A percentile compares a stretch with the other conserved stretches of the same genome.
These are phyloP conservation scores for Piliocolobus tephrosceles DNA, from an alignment of 2,113 vertebrate species.

Conservation along the genomic window DNA sequence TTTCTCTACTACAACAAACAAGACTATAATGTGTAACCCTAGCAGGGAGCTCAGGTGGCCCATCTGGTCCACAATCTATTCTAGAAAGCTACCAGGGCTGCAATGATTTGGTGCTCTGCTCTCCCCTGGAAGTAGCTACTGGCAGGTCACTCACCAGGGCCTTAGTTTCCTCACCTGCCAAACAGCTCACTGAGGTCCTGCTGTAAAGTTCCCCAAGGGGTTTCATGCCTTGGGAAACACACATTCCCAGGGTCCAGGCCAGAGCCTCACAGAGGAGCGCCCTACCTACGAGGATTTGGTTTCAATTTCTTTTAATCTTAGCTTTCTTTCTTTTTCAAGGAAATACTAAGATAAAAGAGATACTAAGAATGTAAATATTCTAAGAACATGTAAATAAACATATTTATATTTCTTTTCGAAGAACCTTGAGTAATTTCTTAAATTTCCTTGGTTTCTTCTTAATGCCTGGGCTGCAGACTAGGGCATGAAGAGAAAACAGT, in stretches of 20 bases:
- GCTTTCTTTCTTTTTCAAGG: not conserved
- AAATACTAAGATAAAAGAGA: not conserved
- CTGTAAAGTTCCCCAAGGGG: not conserved
- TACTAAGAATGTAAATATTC: not conserved
- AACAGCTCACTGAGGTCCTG: not conserved
- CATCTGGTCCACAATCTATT: not conserved
- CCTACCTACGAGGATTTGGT: not conserved
- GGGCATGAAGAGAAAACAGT: not conserved
- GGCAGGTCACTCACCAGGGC: not conserved
- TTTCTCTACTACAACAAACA: not conserved
- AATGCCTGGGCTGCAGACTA: not conserved
- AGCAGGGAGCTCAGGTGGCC: too few species aligned
- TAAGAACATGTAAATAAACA: constrained; percentile 12
- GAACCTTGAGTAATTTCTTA: not conserved
- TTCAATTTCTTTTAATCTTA: not conserved
- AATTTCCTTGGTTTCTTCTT: constrained; percentile 9
- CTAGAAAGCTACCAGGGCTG: not conserved
- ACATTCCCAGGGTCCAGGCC: not conserved
- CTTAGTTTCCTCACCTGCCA: not conserved
- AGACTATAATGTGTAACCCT: not conserved
- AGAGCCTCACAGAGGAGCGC: not conserved
- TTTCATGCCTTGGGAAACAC: not conserved
- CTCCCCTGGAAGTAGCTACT: not conserved
- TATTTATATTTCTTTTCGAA: constrained; percentile 33
- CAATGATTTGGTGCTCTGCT: not conserved